Evolutionary conservation across 2,113 vertebrate genomes (phyloP), one percentile per base, ranked within the genome.

Genomic region (Hemiprocne comata): DNA sequence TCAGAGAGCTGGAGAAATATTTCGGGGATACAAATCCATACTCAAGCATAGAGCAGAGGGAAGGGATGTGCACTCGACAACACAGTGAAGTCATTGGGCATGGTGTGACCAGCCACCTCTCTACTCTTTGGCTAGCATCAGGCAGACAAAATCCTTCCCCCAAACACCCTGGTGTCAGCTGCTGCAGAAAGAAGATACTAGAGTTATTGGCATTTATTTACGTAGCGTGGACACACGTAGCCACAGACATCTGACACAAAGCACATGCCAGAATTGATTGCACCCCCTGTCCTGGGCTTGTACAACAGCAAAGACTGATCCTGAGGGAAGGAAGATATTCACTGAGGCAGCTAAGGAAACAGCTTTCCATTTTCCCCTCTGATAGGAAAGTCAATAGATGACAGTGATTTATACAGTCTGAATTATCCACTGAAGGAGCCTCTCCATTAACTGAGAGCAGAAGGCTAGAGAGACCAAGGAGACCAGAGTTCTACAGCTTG

Each of bases 31-130:
- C 3, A 20, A 89, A 91, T 34, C 25, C 12, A 17, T 57, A 40
- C 13, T 64, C 20, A 48, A 55, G 20, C 23, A 51, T 3, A 33
- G 34, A 82, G 23, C 23, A 67, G 48, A 42, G 17, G 31, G 42
- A 67, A 54, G 29, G 51, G 17, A 12, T 0, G 1, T 26, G 16
- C 13, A 23, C 26, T 42, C 1, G 0, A 29, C 10, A 8, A 13
- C 42, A 44, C 4, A 3, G 6, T 29, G 31, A 75, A 60, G 48
- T 51, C 9, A 42, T 2, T 2, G 2, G 34, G 20, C 0, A 0
- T 31, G 21, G n/a, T 28, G 24, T 48, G 50, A 80, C 16, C 40
- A 69, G 44, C 23, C 4, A 5, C 25, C 6, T 67, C 75, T 50
- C 34, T 54, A 21, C 38, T 54, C 16, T 28, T 20, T 19, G 21